Evolutionary conservation across 1,140 invertebrate species (phyloP).

Genomic region (Laupala kohalensis): DNA sequence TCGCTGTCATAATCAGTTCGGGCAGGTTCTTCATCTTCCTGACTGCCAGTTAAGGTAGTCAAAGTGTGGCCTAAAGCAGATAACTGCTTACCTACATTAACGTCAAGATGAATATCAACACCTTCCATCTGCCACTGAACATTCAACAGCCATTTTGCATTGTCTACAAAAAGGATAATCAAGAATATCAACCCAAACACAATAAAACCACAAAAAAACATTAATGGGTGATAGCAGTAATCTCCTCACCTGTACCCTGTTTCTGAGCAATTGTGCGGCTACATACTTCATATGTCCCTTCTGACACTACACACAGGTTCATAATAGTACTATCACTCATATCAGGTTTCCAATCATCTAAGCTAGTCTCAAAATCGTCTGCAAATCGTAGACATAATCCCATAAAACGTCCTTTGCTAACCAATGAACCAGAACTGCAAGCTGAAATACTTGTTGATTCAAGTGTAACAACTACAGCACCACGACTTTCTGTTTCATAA

Average conservation of each 20-base stretch:
- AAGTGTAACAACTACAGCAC: conserved; percentile 85
- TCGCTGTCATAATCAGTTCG: conserved; percentile 63
- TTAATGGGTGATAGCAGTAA: neutral
- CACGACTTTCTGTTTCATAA: conserved; percentile 67
- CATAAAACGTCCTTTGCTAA: conserved; percentile 63
- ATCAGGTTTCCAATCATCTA: conserved; percentile 96
- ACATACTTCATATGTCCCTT: conserved; percentile 95
- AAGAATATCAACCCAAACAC: conserved; percentile 3
- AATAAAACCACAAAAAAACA: conserved; percentile 3
- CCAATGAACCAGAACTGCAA: conserved; percentile 59
- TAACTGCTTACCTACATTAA: conserved; percentile 89
- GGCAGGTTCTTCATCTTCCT: conserved; percentile 66
- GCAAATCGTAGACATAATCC: conserved; percentile 87
- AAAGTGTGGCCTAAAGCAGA: conserved; percentile 87
- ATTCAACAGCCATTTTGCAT: conserved; percentile 96
- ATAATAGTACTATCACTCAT: conserved; percentile 66
- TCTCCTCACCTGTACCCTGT: conserved; percentile 34
- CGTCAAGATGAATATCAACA: conserved; percentile 91
- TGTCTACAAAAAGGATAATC: conserved; percentile 50
- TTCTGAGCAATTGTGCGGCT: conserved; percentile 70
- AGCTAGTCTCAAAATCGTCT: conserved; percentile 88
- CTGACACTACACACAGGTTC: conserved; percentile 94
- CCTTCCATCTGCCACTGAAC: conserved; percentile 99
- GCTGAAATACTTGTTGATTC: conserved; percentile 88
- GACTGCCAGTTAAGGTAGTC: conserved; percentile 71